phyloP scores from a whole-genome alignment of 1,140 invertebrate species.

The Adelges cooleyi region DNA sequence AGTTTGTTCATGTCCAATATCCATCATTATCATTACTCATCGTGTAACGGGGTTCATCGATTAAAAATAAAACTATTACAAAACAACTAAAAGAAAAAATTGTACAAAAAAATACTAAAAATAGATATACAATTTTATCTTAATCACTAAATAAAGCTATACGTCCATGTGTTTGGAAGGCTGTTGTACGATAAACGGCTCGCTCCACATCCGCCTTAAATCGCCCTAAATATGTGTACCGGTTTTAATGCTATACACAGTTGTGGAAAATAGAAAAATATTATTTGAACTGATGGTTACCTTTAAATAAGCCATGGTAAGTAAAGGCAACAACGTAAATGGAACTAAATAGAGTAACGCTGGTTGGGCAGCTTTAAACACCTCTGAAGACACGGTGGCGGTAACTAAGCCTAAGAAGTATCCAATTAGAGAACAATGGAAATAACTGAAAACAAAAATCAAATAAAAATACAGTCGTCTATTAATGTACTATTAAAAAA shows the following conservation, averaged over 20 bases:
- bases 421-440: slow-evolving; percentile 95
- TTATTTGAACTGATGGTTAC: slow-evolving; percentile 37
- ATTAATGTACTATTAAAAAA: background rate
- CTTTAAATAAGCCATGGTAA: slow-evolving; percentile 96
- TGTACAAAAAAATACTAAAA: slow-evolving; percentile 23
- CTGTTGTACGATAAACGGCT: slow-evolving; percentile 79
- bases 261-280: background rate
- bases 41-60: background rate
- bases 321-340: slow-evolving; percentile 86
- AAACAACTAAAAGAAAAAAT: slow-evolving; percentile 5
- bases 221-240: slow-evolving; percentile 59
- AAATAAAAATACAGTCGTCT: background rate
- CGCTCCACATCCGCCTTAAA: slow-evolving; percentile 92
- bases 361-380: slow-evolving; percentile 95
- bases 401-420: slow-evolving; percentile 94
- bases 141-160: slow-evolving; percentile 2
- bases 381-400: slow-evolving; percentile 91
- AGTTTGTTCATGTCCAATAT: too few relatives aligned
- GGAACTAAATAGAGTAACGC: slow-evolving; percentile 93
- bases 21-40: background rate
- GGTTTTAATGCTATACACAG: too few relatives aligned
- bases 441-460: slow-evolving; percentile 49
- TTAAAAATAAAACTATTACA: background rate
- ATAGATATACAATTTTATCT: background rate
- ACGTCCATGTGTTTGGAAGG: slow-evolving; percentile 64